These are phyloP conservation scores for Orthonevra nobilis DNA, from an alignment of 2,888 invertebrate genomes.

Conservation along the genomic window DNA sequence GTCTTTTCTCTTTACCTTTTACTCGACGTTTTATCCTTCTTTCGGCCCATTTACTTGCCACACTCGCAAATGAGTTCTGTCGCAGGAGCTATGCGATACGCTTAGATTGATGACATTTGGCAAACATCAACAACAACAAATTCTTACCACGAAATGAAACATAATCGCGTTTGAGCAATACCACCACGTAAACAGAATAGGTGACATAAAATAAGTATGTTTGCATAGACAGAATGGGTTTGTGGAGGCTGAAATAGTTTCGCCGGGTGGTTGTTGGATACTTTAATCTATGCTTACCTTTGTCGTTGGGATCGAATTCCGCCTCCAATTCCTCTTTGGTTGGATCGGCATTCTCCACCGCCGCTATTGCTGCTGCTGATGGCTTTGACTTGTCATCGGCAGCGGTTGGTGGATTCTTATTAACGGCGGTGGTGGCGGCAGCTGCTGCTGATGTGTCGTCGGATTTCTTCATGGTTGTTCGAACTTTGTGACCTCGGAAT, in stretches of 20 bases:
- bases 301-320: slow-evolving; percentile 90
- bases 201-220: slow-evolving; percentile 29
- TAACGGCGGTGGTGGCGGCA: slow-evolving; percentile 70
- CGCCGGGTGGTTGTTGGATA: neutral
- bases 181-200: slow-evolving; percentile 15
- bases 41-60: slow-evolving; percentile 8
- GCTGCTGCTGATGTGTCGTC: slow-evolving; percentile 79
- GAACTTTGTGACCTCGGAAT: slow-evolving; percentile 90
- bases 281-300: slow-evolving; percentile 82
- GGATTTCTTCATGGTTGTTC: slow-evolving; percentile 87
- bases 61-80: slow-evolving; percentile 1
- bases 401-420: slow-evolving; percentile 41
- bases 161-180: neutral
- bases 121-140: slow-evolving; percentile 4
- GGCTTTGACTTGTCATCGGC: slow-evolving; percentile 54
- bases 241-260: too few species aligned
- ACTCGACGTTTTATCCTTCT: slow-evolving; percentile 8
- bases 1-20: slow-evolving; percentile 1
- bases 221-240: too few species aligned
- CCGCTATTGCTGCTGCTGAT: slow-evolving; percentile 72
- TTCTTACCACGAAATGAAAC: slow-evolving; percentile 17
- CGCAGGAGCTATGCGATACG: neutral
- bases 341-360: slow-evolving; percentile 80
- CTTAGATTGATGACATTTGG: slow-evolving; percentile 26
- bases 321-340: slow-evolving; percentile 87